Base-by-base conservation (phyloP, 2,888 invertebrate genomes). In the Polydrusus pterygomalis region DNA sequence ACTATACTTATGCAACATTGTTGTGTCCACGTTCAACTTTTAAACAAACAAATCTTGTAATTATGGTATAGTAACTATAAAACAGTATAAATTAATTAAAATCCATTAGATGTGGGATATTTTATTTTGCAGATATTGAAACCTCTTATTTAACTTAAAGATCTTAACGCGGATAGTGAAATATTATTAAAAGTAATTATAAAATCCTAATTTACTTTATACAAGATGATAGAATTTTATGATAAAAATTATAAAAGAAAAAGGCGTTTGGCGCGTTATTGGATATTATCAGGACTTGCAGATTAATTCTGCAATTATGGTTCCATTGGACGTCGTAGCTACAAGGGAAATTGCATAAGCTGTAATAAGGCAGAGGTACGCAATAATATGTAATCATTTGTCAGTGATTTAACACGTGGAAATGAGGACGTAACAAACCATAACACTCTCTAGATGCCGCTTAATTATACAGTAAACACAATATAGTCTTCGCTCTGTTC, bases 391-490 rank as follows among this genome's bases (percentile, higher is more conserved):
- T 62, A 71, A 81, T 74, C 79, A 81, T 81, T 81, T 80, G 79
- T 80, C 80, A 79, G 79, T 70, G 77, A 70, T 78, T 80, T 79
- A 77, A 79, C 74, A 78, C 75, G 73, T 77, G 49, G 73, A 77
- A 79, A 72, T 79, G 79, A 83, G 81, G 79, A 79, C 78, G 80
- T 80, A 81, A 82, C 82, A 82, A 83, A 83, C 81, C 81, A 79
- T 80, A 80, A 81, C 82, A 83, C 81, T 78, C 78, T 78, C 79
- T 80, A 70, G 74, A 74, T 74, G 74, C 74, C 70, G 74, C 74
- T 63, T 82, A 82, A 82, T 83, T 83, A 82, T 80, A 81, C 81
- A 80, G 82, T 83, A 83, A 82, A 83, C 81, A 82, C 82, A 82
- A 82, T 83, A 83, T 82, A 82, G 81, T 82, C 58, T 64, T 65